phyloP scores from a whole-genome alignment of 2,113 vertebrate genomes.

The Poeciliopsis occidentalis region DNA sequence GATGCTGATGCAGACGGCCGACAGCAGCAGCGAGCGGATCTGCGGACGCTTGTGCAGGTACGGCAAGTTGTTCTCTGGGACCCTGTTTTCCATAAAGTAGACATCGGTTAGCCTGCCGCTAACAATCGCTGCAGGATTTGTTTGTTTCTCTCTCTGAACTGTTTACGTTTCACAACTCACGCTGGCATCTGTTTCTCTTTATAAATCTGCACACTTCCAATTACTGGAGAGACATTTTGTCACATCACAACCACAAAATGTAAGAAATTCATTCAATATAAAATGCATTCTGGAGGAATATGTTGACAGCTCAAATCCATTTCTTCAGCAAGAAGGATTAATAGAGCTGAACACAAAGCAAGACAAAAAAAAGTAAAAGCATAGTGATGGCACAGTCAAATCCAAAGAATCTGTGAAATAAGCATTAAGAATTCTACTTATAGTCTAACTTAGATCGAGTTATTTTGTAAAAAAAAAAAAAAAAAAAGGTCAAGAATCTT shows the following conservation, averaged over 20 bases:
- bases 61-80: constrained; percentile 91
- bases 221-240: neutral
- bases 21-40: constrained; percentile 88
- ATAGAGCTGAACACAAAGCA: too few species aligned
- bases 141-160: neutral
- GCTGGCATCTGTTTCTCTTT: neutral
- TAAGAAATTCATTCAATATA: neutral
- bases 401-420: too few species aligned
- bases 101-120: neutral
- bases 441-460: too few species aligned
- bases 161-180: neutral
- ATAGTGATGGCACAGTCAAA: too few species aligned
- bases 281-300: too few species aligned
- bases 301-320: too few species aligned
- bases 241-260: neutral
- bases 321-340: too few species aligned
- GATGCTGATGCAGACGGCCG: constrained; percentile 81
- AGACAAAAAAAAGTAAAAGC: too few species aligned
- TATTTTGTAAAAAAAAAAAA: too few species aligned
- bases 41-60: constrained; percentile 92
- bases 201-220: neutral
- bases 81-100: constrained; percentile 52
- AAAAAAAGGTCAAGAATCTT: too few species aligned
- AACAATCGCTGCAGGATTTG: neutral
- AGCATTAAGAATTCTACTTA: too few species aligned